Percentiles rank a stretch among this genome's conserved stretches.
These are phyloP conservation scores for Ophion ellenae DNA, from an alignment of 2,888 invertebrate species.

Conservation along the genomic window DNA sequence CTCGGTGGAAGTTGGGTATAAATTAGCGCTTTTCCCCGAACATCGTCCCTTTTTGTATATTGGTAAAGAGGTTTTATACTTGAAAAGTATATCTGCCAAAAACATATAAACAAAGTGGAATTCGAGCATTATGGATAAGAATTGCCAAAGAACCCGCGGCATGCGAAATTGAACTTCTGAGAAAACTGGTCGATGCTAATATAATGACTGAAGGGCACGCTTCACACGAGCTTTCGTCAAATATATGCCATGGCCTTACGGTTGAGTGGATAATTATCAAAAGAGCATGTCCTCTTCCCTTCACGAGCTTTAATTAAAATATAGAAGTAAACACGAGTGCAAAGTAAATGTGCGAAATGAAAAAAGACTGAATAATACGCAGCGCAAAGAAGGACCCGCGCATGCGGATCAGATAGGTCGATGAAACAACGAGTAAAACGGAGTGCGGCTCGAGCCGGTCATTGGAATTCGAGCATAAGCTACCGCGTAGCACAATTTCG, in stretches of 20 bases:
- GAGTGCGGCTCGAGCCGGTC: neutral
- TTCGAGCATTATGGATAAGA: neutral
- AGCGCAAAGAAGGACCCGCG: constrained; percentile 50
- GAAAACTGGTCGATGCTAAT: constrained; percentile 3
- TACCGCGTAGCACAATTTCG: constrained; percentile 47
- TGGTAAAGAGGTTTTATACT: neutral
- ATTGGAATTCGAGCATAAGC: constrained; percentile 32
- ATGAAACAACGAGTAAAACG: constrained; percentile 48
- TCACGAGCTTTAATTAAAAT: constrained; percentile 54
- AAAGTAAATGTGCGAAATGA: constrained; percentile 11
- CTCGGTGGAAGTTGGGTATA: neutral
- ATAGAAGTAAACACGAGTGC: constrained; percentile 37
- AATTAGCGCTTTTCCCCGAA: too few relatives aligned
- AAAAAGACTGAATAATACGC: constrained; percentile 13
- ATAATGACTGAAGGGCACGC: constrained; percentile 31
- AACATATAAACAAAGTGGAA: too few relatives aligned
- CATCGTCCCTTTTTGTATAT: too few relatives aligned
- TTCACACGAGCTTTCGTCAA: constrained; percentile 57
- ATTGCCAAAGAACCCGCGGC: constrained; percentile 26
- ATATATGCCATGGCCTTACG: constrained; percentile 64
- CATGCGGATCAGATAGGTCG: constrained; percentile 62
- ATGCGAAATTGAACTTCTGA: neutral
- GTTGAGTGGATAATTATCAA: constrained; percentile 65
- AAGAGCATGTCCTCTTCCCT: constrained; percentile 38
- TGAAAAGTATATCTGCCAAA: too few relatives aligned